Evolutionary conservation across 2,113 vertebrate genomes (phyloP), one percentile per base, ranked within the genome.

Genomic region (Scolopax mira): DNA sequence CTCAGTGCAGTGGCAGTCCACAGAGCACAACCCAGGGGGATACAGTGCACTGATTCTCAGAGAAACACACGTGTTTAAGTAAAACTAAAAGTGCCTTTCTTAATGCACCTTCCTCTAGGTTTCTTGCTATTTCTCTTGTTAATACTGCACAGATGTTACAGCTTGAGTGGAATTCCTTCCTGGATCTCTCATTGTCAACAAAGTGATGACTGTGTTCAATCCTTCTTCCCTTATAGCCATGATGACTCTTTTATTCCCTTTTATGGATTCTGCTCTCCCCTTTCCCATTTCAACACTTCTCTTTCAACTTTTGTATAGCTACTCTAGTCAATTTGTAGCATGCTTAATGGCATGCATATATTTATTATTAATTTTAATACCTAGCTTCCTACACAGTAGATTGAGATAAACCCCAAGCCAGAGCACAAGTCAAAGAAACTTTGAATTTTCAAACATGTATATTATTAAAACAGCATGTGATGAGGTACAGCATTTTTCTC

Each of bases 121-220:
- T 79, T 92, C 37, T 94, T 83, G 31, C 13, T 46, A 92, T 90
- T 89, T 79, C 62, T 77, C 62, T 60, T 89, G 22, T n/a, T 94
- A 91, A 87, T 77, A 42, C 13, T 80, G 41, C 62, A 65, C 94
- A 96, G 95, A 92, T 82, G 85, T 70, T 70, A 57, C 66, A 90
- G 44, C 58, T 88, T 79, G 49, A 79, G 67, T 44, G 41, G 70
- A 89, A 94, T 88, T 89, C 79, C 41, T 89, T 91, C 51, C 62
- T 80, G 54, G 31, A 11, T 66, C 44, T 79, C 71, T 90, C 87
- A 79, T 31, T 18, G 13, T 69, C 91, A 89, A 84, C 37, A 73
- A 75, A 94, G 58, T 10, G 3, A 80, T 78, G 79, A 74, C 58
- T 85, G 12, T 14, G 41, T 55, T 90, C 75, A 66, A 6, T 48